Percentiles rank a stretch among this genome's conserved stretches.
These are phyloP conservation scores for Lithodes maja DNA, from an alignment of 2,888 invertebrate species.

Conservation along the genomic window DNA sequence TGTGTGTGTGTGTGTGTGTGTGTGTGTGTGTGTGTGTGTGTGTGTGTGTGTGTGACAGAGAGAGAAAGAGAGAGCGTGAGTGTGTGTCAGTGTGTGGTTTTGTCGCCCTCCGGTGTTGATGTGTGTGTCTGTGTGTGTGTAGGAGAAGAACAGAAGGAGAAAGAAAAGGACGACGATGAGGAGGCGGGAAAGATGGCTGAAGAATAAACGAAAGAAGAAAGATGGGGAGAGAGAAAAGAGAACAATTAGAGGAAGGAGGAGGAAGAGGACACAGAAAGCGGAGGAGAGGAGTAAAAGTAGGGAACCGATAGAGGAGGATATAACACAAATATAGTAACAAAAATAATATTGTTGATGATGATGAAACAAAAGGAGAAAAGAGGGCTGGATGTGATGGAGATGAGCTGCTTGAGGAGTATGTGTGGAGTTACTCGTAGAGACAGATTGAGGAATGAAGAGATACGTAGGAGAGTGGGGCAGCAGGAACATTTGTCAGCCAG, in stretches of 20 bases:
- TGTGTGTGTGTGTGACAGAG: neutral
- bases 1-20: neutral
- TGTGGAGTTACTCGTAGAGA: no score
- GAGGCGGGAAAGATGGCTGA: neutral
- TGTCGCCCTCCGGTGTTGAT: neutral
- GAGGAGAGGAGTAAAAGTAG: neutral
- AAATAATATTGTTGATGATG: no score
- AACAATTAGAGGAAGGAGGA: neutral
- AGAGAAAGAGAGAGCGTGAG: neutral
- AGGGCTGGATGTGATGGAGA: no score
- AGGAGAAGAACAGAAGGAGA: neutral
- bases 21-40: neutral
- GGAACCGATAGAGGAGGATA: no score
- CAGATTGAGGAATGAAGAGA: no score
- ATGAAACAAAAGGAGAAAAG: no score
- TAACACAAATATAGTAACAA: no score
- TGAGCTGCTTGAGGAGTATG: no score
- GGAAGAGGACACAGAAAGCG: neutral
- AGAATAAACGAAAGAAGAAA: neutral
- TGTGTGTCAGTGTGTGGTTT: neutral
- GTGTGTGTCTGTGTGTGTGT: neutral
- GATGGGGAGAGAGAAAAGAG: neutral
- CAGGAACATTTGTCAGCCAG: no score
- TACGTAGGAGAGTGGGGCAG: no score
- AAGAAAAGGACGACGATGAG: neutral